phyloP scores from a whole-genome alignment of 2,797 vertebrate species.

The Leuciscus waleckii region DNA sequence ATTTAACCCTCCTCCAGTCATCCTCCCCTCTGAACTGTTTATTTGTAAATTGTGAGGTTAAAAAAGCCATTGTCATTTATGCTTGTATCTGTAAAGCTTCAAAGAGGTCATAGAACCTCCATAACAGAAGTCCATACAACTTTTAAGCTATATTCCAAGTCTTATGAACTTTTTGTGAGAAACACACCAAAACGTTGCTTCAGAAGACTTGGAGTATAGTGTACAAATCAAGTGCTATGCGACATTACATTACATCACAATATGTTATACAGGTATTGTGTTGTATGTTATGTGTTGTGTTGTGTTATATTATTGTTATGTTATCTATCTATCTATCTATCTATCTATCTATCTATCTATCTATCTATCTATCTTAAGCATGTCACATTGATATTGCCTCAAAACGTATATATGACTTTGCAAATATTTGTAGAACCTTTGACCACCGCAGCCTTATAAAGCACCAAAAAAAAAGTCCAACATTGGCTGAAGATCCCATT shows the following conservation, averaged over 20 bases:
- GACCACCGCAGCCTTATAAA: conserved; percentile 12
- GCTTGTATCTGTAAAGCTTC: not conserved
- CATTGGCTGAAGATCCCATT: not conserved
- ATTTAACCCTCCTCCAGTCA: conserved; percentile 20
- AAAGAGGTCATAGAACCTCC: not conserved
- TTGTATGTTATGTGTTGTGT: too few species aligned
- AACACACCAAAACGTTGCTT: not conserved
- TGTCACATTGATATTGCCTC: not conserved
- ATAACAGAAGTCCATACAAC: not conserved
- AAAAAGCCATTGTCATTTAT: not conserved
- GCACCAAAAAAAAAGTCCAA: conserved; percentile 13
- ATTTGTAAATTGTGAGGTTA: not conserved
- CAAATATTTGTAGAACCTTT: conserved; percentile 32
- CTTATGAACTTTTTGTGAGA: not conserved
- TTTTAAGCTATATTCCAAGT: not conserved
- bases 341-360: too few species aligned
- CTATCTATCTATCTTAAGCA: not conserved
- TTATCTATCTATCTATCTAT: too few species aligned
- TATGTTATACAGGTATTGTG: too few species aligned
- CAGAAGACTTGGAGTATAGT: not conserved
- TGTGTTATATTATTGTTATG: too few species aligned
- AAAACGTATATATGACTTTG: conserved; percentile 9
- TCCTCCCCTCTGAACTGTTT: not conserved
- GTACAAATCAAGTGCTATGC: not conserved
- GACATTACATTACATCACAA: too few species aligned